Conservation (phyloP, 2,113 vertebrate genomes). For the Camelus dromedarius region DNA sequence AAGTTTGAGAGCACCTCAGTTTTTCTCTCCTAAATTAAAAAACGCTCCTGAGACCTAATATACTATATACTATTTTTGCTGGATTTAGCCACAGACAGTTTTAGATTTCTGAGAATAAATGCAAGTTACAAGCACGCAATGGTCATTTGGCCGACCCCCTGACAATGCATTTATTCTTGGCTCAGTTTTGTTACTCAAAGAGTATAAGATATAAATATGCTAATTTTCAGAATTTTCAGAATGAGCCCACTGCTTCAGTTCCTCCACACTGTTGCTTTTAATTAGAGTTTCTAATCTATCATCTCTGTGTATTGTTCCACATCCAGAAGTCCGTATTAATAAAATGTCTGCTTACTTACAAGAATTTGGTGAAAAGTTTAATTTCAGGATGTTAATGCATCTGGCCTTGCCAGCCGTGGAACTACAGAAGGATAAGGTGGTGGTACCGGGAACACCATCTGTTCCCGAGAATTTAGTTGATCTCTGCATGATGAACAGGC, state of each 20-base stretch:
- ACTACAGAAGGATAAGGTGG: slow-evolving; percentile 73
- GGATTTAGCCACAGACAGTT: neutral
- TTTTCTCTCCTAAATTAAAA: neutral
- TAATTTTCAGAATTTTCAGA: slow-evolving; percentile 75
- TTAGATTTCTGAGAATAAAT: neutral
- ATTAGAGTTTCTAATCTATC: slow-evolving; percentile 86
- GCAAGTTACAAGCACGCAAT: slow-evolving; percentile 49
- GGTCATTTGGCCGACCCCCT: slow-evolving; percentile 42
- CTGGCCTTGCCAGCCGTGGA: slow-evolving; percentile 80
- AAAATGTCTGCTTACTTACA: slow-evolving; percentile 84
- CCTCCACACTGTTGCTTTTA: slow-evolving; percentile 83
- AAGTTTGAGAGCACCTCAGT: neutral
- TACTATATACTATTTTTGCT: neutral
- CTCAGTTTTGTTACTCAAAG: slow-evolving; percentile 65
- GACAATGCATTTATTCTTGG: slow-evolving; percentile 52
- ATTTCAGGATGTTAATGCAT: slow-evolving; percentile 84
- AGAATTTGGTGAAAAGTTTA: slow-evolving; percentile 84
- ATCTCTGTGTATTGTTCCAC: slow-evolving; percentile 80
- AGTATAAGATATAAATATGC: slow-evolving; percentile 67
- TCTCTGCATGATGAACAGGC: slow-evolving; percentile 46
- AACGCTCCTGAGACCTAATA: neutral
- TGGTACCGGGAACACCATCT: slow-evolving; percentile 81
- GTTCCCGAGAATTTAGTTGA: slow-evolving; percentile 79
- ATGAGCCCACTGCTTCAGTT: slow-evolving; percentile 23
- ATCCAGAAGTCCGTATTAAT: slow-evolving; percentile 84